Evolutionary conservation across 2,113 vertebrate species (phyloP), one percentile per base, ranked within the genome.

Genomic region (Amphiprion percula): DNA sequence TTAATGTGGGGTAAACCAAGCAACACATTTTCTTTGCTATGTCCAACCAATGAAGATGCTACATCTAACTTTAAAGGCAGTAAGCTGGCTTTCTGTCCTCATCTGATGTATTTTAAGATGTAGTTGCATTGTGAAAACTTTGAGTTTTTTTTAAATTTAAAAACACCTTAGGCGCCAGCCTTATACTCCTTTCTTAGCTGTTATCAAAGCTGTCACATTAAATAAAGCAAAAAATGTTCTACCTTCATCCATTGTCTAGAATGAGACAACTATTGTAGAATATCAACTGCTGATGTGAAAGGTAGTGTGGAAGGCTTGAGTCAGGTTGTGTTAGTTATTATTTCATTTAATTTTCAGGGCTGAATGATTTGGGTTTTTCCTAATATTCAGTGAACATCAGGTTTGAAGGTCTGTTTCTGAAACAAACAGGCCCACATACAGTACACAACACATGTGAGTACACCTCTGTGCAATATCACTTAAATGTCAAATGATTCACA

Each of bases 241-340:
- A 49, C 39, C 44, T 6, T 37, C 33, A 37, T 37, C 9, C 9
- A 2, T 10, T 37, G 33, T 62, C 24, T 11, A 24, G 37, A 16
- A 23, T 28, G 1, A 59, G 44, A 52, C 6, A 16, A 19, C 21
- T 2, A 37, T 21, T 11, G 2, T 60, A 30, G 11, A 62, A 56
- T 50, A 74, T 28, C 50, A 56, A 70, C 33, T n/a, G 46, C 56
- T 55, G 46, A n/a, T 0, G 0, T 19, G n/a, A 79, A 69, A 46
- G 63, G 56, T 69, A 26, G 44, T 63, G 41, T 50, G 53, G 19
- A 66, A 60, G 67, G 68, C 55, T 68, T 76, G 41, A 77, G 55
- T 87, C 77, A 83, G 30, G 54, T 30, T 19, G n/a, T 66, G 44
- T 39, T 78, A 80, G 85, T 28, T 68, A 87, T 84, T 77, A 88